A percentile compares a stretch with the other conserved stretches of the same genome.
Conservation (phyloP, 1,140 invertebrate genomes). For the Drosophila obscura region DNA sequence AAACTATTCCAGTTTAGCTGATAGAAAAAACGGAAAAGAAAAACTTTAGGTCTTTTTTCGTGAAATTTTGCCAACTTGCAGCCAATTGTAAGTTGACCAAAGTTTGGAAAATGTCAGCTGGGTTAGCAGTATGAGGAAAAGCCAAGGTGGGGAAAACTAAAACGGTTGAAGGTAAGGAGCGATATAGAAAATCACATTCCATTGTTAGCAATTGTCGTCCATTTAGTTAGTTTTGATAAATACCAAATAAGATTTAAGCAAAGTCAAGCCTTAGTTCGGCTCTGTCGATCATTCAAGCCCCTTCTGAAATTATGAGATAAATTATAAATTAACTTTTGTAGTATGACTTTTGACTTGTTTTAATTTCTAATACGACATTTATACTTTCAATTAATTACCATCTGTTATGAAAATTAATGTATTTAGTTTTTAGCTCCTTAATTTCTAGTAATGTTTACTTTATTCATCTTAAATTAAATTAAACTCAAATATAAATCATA, state of each 20-base stretch:
- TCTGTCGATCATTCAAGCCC: not conserved
- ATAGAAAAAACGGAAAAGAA: constrained; percentile 5
- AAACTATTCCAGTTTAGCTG: not conserved
- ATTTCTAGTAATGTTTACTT: no score
- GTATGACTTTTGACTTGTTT: no score
- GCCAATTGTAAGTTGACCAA: constrained; percentile 65
- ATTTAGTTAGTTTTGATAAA: constrained; percentile 52
- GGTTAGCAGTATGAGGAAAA: not conserved
- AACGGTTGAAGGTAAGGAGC: constrained; percentile 18
- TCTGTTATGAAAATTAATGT: no score
- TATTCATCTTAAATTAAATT: no score
- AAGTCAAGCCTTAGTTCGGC: not conserved
- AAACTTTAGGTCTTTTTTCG: constrained; percentile 2
- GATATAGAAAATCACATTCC: constrained; percentile 6
- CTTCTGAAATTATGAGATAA: not conserved
- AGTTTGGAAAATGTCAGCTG: constrained; percentile 45
- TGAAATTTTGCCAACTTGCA: constrained; percentile 71
- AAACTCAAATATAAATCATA: not conserved
- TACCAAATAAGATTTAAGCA: not conserved
- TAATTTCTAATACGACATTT: no score
- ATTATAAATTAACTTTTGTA: no score
- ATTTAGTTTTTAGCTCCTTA: no score
- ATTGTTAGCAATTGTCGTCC: constrained; percentile 21
- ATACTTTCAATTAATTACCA: no score
- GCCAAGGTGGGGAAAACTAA: constrained; percentile 5